phyloP scores from a whole-genome alignment of 2,888 invertebrate genomes.

The Nasonia oneida region DNA sequence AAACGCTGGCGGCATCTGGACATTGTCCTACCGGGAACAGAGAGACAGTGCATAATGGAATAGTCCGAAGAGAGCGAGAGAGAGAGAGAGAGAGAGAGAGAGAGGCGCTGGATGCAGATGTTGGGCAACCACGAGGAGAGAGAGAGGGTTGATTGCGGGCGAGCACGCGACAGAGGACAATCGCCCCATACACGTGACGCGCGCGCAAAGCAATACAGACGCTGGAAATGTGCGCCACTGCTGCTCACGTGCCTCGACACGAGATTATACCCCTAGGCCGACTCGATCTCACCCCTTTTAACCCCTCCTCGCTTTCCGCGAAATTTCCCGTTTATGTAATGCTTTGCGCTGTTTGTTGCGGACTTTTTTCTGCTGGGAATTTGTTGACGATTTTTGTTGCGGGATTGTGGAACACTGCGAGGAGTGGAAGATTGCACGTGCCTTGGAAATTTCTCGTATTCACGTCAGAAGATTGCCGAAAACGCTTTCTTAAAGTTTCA shows the following conservation, averaged over 20 bases:
- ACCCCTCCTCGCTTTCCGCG: background rate
- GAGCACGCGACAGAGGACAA: conserved; percentile 39
- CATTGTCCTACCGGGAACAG: conserved; percentile 16
- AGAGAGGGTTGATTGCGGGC: conserved; percentile 1
- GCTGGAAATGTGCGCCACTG: conserved; percentile 47
- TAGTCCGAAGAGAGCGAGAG: background rate
- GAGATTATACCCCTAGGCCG: conserved; percentile 54
- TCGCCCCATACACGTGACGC: conserved; percentile 57
- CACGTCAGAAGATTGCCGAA: background rate
- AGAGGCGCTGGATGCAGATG: conserved; percentile 37
- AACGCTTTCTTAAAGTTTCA: no score
- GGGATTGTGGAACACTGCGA: no score
- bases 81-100: background rate
- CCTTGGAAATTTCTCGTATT: background rate
- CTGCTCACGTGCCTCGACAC: conserved; percentile 70
- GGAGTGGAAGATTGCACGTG: no score
- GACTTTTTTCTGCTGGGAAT: no score
- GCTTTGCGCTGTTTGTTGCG: no score
- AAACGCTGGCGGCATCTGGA: conserved; percentile 12
- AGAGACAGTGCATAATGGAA: conserved; percentile 17
- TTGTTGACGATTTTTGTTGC: no score
- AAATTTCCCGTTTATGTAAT: background rate
- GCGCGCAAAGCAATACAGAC: conserved; percentile 33
- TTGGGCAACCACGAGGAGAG: background rate
- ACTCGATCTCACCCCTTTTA: background rate